Evolutionary conservation across 2,797 vertebrate genomes (phyloP).

Genomic region (Okamejei kenojei): DNA sequence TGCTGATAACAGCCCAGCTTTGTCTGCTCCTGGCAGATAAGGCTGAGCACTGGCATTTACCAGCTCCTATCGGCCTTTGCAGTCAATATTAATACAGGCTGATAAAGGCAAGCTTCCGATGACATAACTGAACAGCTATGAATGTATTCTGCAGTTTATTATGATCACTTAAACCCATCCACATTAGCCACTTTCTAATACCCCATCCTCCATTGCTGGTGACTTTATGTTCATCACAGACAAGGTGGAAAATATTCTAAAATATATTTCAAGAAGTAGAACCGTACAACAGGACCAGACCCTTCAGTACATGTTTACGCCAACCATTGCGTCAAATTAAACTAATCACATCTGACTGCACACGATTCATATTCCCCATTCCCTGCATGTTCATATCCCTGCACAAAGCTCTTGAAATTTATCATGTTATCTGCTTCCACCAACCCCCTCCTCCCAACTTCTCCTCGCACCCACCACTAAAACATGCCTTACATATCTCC

Average conservation of each 20-base stretch:
- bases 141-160: neutral
- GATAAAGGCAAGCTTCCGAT: neutral
- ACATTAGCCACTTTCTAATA: neutral
- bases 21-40: constrained; percentile 17
- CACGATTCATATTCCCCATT: too few relatives aligned
- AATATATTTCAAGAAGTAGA: neutral
- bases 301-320: too few relatives aligned
- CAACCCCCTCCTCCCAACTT: too few relatives aligned
- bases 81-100: constrained; percentile 9
- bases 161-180: neutral
- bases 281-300: too few relatives aligned
- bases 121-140: neutral
- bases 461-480: too few relatives aligned
- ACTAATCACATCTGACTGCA: too few relatives aligned
- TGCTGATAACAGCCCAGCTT: neutral
- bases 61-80: neutral
- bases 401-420: too few relatives aligned
- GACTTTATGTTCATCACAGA: neutral
- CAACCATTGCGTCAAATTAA: too few relatives aligned
- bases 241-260: neutral
- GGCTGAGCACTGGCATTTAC: neutral
- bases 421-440: too few relatives aligned
- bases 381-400: too few relatives aligned
- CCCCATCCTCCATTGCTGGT: neutral
- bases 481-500: too few relatives aligned